A percentile compares a stretch with the other conserved stretches of the same genome.
Conservation (phyloP, 2,797 vertebrate species). For the Chrysocyon brachyurus region DNA sequence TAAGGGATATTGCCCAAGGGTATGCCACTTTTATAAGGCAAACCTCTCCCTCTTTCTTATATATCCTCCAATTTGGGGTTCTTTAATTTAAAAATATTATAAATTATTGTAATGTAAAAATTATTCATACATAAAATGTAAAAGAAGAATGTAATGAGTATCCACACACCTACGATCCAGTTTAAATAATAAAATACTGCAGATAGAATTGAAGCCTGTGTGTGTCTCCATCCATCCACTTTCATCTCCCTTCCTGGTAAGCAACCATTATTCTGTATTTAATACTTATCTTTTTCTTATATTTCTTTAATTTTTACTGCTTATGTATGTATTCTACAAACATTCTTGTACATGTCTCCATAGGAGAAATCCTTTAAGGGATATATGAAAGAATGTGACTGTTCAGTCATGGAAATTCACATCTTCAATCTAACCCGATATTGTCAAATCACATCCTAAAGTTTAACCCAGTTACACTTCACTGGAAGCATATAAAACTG, state of each 20-base stretch:
- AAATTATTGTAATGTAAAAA: neutral
- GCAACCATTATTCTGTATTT: neutral
- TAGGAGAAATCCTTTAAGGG: neutral
- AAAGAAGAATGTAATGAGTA: neutral
- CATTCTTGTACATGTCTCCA: neutral
- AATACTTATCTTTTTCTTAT: neutral
- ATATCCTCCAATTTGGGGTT: neutral
- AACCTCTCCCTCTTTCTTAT: neutral
- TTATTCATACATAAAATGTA: neutral
- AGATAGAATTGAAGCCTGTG: neutral
- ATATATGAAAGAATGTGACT: neutral
- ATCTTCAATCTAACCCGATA: neutral
- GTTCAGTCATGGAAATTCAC: too few relatives aligned
- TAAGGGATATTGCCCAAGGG: neutral
- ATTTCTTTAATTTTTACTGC: neutral
- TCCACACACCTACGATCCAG: neutral
- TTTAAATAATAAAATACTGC: slow-evolving; percentile 1
- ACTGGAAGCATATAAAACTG: neutral
- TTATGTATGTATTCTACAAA: neutral
- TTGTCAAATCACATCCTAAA: neutral
- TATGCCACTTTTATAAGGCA: neutral
- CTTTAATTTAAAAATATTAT: neutral
- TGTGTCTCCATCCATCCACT: neutral
- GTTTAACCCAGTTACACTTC: neutral
- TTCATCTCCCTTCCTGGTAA: neutral